phyloP scores from a whole-genome alignment of 2,888 invertebrate genomes.

The Melieria crassipennis region DNA sequence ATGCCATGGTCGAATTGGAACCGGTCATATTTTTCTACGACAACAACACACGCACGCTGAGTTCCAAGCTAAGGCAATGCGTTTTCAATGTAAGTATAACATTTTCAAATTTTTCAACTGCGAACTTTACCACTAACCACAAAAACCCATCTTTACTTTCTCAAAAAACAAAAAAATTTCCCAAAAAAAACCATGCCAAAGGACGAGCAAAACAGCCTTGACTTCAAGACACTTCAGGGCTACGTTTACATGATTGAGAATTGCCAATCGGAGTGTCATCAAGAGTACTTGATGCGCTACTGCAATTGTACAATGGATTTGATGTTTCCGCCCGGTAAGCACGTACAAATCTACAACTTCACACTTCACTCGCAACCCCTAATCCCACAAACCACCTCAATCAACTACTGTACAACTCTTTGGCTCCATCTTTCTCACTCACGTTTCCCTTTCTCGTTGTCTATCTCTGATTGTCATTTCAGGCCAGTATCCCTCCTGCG shows the following conservation, averaged over 20 bases:
- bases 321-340: constrained; percentile 62
- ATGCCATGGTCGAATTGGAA: constrained; percentile 54
- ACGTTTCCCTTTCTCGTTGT: constrained; percentile 21
- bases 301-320: constrained; percentile 65
- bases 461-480: neutral
- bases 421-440: neutral
- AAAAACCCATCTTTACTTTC: neutral
- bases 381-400: neutral
- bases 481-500: constrained; percentile 55
- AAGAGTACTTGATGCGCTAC: constrained; percentile 58
- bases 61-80: constrained; percentile 53
- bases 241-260: constrained; percentile 62
- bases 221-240: constrained; percentile 57
- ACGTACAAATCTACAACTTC: constrained; percentile 25
- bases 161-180: neutral
- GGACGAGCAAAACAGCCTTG: constrained; percentile 55
- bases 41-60: constrained; percentile 53
- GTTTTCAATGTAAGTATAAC: constrained; percentile 54
- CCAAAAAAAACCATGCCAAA: constrained; percentile 31
- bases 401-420: neutral
- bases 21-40: constrained; percentile 59
- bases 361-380: neutral
- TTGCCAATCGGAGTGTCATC: constrained; percentile 63
- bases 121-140: neutral
- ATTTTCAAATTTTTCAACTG: neutral